These are phyloP conservation scores for Drosophila lutescens DNA, from an alignment of 2,888 invertebrate species.

Conservation along the genomic window DNA sequence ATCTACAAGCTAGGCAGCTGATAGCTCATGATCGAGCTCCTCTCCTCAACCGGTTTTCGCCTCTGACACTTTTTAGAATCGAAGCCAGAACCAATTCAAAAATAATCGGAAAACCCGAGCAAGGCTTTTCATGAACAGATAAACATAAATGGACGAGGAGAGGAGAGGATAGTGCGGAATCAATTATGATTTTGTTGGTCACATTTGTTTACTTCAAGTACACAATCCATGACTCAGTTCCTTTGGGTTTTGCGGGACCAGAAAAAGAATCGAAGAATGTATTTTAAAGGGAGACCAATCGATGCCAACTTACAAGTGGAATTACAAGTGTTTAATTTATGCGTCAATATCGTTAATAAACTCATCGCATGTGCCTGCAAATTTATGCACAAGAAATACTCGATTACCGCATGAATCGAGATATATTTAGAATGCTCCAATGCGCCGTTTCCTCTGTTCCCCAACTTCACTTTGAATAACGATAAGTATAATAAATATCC, in stretches of 20 bases:
- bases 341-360: constrained; percentile 5
- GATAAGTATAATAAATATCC: background rate
- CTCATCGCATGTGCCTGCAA: constrained; percentile 1
- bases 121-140: background rate
- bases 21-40: constrained; percentile 3
- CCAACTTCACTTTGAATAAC: background rate
- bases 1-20: background rate
- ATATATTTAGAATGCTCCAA: constrained; percentile 2
- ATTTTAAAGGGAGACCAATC: background rate
- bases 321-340: constrained; percentile 18
- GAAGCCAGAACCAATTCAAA: constrained; percentile 9
- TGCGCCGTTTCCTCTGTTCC: background rate
- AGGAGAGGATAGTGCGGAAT: background rate
- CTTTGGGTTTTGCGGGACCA: background rate
- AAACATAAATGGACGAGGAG: background rate
- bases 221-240: background rate
- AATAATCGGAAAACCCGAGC: constrained; percentile 10
- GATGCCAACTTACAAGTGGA: background rate
- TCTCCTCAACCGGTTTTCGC: constrained; percentile 20
- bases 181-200: constrained; percentile 1
- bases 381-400: background rate
- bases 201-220: background rate
- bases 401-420: background rate
- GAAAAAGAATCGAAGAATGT: background rate
- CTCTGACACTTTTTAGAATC: constrained; percentile 4